phyloP scores from a whole-genome alignment of 2,797 vertebrate genomes.

The Sciurus vulgaris region DNA sequence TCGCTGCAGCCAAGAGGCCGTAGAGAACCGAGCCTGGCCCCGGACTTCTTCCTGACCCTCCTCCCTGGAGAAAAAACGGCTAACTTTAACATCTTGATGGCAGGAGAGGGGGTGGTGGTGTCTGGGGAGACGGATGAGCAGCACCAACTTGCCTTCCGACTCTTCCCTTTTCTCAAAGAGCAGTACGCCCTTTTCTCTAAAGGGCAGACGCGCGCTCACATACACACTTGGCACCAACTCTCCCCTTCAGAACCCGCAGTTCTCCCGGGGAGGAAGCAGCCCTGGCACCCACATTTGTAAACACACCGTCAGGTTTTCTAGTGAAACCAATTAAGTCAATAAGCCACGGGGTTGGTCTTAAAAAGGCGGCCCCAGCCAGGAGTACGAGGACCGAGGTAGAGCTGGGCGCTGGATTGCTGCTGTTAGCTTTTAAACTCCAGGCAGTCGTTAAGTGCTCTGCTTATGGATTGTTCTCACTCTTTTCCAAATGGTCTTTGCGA shows the following conservation, averaged over 20 bases:
- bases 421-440: neutral
- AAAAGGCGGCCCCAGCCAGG: constrained; percentile 2
- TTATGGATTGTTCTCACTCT: neutral
- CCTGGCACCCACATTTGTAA: constrained; percentile 68
- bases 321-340: constrained; percentile 63
- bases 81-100: neutral
- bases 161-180: constrained; percentile 49
- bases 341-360: constrained; percentile 1
- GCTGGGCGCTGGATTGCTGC: neutral
- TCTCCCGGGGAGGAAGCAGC: constrained; percentile 55
- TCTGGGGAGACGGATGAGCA: neutral
- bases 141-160: constrained; percentile 14
- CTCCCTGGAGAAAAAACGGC: neutral
- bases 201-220: constrained; percentile 49
- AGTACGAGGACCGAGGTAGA: neutral
- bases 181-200: constrained; percentile 62
- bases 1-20: constrained; percentile 21
- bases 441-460: neutral
- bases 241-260: constrained; percentile 37
- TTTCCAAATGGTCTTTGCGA: neutral
- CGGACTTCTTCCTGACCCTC: neutral
- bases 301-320: constrained; percentile 57
- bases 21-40: neutral
- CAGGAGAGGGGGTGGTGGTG: neutral
- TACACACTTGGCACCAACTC: neutral